These are phyloP conservation scores for Ormyrus pomaceus DNA, from an alignment of 2,888 invertebrate genomes.

Conservation along the genomic window DNA sequence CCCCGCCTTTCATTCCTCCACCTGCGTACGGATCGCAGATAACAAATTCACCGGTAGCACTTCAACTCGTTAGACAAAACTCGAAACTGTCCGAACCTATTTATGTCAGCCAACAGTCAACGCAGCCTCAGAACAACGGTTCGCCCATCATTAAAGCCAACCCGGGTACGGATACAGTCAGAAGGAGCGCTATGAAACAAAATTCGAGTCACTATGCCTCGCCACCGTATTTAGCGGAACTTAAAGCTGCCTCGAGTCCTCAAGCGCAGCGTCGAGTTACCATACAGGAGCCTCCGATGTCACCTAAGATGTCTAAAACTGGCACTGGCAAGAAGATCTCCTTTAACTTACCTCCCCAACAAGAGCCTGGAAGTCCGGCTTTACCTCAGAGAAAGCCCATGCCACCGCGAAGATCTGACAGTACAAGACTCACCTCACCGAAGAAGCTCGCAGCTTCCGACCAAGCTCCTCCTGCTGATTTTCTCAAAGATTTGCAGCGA, in stretches of 20 bases:
- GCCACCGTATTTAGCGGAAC: constrained; percentile 78
- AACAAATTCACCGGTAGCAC: constrained; percentile 58
- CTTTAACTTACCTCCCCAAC: constrained; percentile 79
- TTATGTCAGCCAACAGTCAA: constrained; percentile 61
- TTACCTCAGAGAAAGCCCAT: constrained; percentile 81
- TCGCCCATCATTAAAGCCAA: constrained; percentile 66
- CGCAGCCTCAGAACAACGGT: constrained; percentile 57
- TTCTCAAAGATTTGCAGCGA: constrained; percentile 91
- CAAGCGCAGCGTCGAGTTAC: constrained; percentile 80
- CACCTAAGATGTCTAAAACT: constrained; percentile 76
- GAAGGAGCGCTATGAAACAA: constrained; percentile 72
- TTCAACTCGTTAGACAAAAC: constrained; percentile 68
- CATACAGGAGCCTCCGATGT: constrained; percentile 80
- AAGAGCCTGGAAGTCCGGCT: constrained; percentile 78
- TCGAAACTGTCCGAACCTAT: constrained; percentile 66
- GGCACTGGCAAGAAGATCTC: constrained; percentile 81
- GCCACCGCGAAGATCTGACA: constrained; percentile 87
- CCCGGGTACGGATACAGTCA: constrained; percentile 71
- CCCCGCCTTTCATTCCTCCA: constrained; percentile 64
- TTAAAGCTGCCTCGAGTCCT: constrained; percentile 78
- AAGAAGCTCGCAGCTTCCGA: constrained; percentile 85
- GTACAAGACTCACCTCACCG: constrained; percentile 79
- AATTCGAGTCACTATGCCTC: constrained; percentile 69
- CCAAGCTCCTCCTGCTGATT: constrained; percentile 87
- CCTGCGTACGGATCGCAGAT: constrained; percentile 47